These are phyloP conservation scores for Hoplodrina blanda DNA, from an alignment of 2,888 invertebrate genomes.

Conservation along the genomic window DNA sequence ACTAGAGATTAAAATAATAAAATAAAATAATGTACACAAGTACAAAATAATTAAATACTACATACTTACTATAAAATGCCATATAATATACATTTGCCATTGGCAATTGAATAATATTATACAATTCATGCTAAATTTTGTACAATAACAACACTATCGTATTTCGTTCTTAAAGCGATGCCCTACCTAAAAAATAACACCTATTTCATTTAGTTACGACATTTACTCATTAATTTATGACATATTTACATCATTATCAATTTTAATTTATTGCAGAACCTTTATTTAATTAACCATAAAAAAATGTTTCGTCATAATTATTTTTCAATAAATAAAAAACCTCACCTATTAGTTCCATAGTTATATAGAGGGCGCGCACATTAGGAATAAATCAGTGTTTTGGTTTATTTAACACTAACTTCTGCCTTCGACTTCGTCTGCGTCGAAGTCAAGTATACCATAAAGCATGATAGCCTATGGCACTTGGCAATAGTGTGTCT, in stretches of 20 bases:
- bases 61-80: too few species aligned
- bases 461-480: too few species aligned
- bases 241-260: not conserved
- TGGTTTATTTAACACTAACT: too few species aligned
- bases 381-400: too few species aligned
- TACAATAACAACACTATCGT: not conserved
- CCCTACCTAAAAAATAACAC: not conserved
- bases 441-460: too few species aligned
- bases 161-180: not conserved
- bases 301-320: conserved; percentile 9
- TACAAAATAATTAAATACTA: too few species aligned
- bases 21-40: too few species aligned
- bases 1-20: too few species aligned
- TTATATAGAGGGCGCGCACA: too few species aligned
- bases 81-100: too few species aligned
- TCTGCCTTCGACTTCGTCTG: too few species aligned
- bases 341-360: not conserved
- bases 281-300: conserved; percentile 2
- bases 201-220: conserved; percentile 3
- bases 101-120: not conserved
- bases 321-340: conserved; percentile 4
- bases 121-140: not conserved
- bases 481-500: too few species aligned
- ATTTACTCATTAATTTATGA: not conserved
- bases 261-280: not conserved